Evolutionary conservation across 2,797 vertebrate species (phyloP).

Genomic region (Alosa sapidissima): DNA sequence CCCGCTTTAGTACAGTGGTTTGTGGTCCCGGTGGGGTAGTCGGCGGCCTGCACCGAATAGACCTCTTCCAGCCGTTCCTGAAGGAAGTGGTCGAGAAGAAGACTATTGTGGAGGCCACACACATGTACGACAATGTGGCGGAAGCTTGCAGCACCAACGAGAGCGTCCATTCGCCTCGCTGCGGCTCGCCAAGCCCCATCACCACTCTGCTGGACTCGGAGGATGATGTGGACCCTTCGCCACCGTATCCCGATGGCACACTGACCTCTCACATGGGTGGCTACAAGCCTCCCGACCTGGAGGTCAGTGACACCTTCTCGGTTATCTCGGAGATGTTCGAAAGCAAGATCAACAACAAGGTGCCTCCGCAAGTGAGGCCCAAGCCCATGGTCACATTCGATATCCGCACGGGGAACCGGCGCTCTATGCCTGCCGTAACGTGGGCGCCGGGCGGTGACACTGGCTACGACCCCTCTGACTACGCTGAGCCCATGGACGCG

Average conservation of each 20-base stretch:
- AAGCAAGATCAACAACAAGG: slow-evolving; percentile 89
- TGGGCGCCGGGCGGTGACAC: slow-evolving; percentile 83
- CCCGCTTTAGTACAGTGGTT: slow-evolving; percentile 81
- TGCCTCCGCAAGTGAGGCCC: slow-evolving; percentile 89
- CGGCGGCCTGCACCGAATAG: slow-evolving; percentile 84
- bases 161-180: slow-evolving; percentile 85
- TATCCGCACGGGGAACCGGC: slow-evolving; percentile 80
- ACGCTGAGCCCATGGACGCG: slow-evolving; percentile 93
- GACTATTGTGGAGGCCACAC: slow-evolving; percentile 89
- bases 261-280: slow-evolving; percentile 74
- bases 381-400: slow-evolving; percentile 84
- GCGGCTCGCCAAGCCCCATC: slow-evolving; percentile 88
- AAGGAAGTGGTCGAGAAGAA: slow-evolving; percentile 91
- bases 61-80: slow-evolving; percentile 88
- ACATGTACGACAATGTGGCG: slow-evolving; percentile 95
- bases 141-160: slow-evolving; percentile 88
- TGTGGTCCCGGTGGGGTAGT: slow-evolving; percentile 82
- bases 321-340: slow-evolving; percentile 87
- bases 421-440: slow-evolving; percentile 78
- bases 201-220: slow-evolving; percentile 88
- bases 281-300: slow-evolving; percentile 85
- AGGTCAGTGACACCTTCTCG: slow-evolving; percentile 82
- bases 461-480: slow-evolving; percentile 95
- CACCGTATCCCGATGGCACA: slow-evolving; percentile 77
- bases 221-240: slow-evolving; percentile 85